Percentiles rank a stretch among this genome's conserved stretches.
These are phyloP conservation scores for Nasonia giraulti DNA, from an alignment of 1,140 invertebrate species.

Conservation along the genomic window DNA sequence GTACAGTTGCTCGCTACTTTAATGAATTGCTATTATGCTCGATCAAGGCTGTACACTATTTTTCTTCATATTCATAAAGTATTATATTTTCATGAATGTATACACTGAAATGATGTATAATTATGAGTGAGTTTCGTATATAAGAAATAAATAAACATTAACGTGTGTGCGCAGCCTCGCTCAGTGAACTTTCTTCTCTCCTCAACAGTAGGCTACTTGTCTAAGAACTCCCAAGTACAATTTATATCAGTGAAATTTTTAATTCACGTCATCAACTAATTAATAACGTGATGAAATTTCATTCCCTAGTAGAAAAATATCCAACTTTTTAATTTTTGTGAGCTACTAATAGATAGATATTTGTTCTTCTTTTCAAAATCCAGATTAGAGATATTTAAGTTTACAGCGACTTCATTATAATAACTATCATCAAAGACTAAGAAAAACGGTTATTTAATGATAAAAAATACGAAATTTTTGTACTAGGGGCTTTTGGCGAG, in stretches of 20 bases:
- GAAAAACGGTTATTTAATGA: neutral
- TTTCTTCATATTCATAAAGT: conserved; percentile 16
- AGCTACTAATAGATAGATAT: neutral
- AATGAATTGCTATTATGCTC: conserved; percentile 29
- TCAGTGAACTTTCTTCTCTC: conserved; percentile 7
- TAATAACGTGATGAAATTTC: conserved; percentile 31
- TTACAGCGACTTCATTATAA: conserved; percentile 2
- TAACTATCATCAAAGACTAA: neutral
- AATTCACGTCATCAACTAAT: neutral
- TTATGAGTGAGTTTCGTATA: neutral
- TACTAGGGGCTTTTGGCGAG: conserved; percentile 4
- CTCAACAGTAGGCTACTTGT: neutral
- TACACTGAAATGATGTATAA: neutral
- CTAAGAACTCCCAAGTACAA: conserved; percentile 19
- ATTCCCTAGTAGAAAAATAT: conserved; percentile 49
- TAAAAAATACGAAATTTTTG: conserved; percentile 26
- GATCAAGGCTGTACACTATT: conserved; percentile 48
- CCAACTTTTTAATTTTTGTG: conserved; percentile 27
- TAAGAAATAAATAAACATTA: neutral
- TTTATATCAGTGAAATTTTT: conserved; percentile 16
- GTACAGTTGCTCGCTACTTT: conserved; percentile 14
- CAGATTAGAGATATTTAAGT: neutral
- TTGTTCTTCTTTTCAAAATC: neutral
- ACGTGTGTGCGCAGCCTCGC: neutral
- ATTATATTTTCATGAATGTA: neutral